phyloP scores from a whole-genome alignment of 2,797 vertebrate genomes.

The Coluber constrictor region DNA sequence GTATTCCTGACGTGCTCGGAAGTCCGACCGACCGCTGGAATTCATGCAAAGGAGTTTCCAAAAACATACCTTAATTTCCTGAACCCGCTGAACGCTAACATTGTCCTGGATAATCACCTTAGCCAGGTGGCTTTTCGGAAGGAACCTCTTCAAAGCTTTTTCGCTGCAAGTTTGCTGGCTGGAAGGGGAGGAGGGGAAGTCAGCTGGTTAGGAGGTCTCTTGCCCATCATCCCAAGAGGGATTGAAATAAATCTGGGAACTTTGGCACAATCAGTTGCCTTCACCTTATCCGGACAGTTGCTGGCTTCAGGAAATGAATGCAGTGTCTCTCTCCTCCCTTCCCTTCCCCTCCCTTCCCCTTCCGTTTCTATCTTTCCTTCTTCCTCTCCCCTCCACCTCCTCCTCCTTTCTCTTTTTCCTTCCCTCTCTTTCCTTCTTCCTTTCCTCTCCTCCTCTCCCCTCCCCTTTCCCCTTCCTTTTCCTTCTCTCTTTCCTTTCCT shows the following conservation, averaged over 20 bases:
- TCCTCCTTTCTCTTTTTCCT: too few relatives aligned
- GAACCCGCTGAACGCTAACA: slow-evolving; percentile 46
- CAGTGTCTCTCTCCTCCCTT: neutral
- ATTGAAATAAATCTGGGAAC: too few relatives aligned
- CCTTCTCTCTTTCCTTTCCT: too few relatives aligned
- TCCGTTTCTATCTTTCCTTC: too few relatives aligned
- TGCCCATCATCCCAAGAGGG: too few relatives aligned
- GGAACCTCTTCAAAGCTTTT: slow-evolving; percentile 15
- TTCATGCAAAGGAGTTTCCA: neutral
- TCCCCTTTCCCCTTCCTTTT: too few relatives aligned
- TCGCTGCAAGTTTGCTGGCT: slow-evolving; percentile 51
- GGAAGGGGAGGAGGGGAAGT: neutral
- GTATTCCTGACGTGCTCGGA: rapidly evolving
- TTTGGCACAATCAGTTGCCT: neutral
- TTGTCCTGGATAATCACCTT: slow-evolving; percentile 62
- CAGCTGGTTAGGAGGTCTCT: neutral
- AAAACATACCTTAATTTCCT: slow-evolving; percentile 51
- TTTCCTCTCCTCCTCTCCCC: too few relatives aligned
- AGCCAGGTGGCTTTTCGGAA: slow-evolving; percentile 59
- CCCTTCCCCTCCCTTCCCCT: too few relatives aligned
- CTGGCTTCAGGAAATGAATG: neutral
- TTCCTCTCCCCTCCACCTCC: too few relatives aligned
- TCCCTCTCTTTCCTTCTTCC: too few relatives aligned
- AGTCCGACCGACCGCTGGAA: neutral
- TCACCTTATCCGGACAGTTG: neutral